Percentiles rank a stretch among this genome's conserved stretches.
Evolutionary conservation across 2,888 invertebrate genomes (phyloP).

Genomic region (Poecilobothrus nobilitatus): DNA sequence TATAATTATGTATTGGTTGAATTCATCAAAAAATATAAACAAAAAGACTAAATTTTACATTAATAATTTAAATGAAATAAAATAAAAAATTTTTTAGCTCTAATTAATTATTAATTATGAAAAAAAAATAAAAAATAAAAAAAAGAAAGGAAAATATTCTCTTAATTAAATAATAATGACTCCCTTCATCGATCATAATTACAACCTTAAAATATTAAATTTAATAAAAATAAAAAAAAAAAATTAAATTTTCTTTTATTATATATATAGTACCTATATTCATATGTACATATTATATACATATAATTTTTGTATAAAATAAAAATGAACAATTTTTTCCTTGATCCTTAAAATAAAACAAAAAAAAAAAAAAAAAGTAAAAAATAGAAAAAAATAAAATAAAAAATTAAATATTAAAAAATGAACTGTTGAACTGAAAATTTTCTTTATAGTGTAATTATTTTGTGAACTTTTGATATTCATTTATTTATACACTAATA

Average conservation of each 20-base stretch:
- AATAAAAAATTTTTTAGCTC: not conserved
- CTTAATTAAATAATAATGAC: not conserved
- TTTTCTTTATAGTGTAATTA: not conserved
- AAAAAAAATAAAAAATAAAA: not conserved
- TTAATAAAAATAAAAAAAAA: not conserved
- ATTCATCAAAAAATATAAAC: too few species aligned
- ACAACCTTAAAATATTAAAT: not conserved
- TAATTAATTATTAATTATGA: not conserved
- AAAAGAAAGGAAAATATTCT: too few species aligned
- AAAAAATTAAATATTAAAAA: not conserved
- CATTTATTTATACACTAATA: too few species aligned
- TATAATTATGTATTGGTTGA: too few species aligned
- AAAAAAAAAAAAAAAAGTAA: too few species aligned
- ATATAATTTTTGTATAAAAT: not conserved
- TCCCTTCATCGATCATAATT: conserved; percentile 6
- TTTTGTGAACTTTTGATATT: not conserved
- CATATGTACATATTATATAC: not conserved
- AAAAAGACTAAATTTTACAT: too few species aligned
- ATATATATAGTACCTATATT: not conserved
- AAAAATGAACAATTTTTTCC: not conserved
- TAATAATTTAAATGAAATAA: too few species aligned
- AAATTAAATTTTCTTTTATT: not conserved
- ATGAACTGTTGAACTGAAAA: not conserved
- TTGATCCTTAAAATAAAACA: not conserved
- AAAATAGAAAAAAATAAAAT: too few species aligned